Evolutionary conservation across 2,888 invertebrate genomes (phyloP).

Genomic region (Tupiocoris notatus): DNA sequence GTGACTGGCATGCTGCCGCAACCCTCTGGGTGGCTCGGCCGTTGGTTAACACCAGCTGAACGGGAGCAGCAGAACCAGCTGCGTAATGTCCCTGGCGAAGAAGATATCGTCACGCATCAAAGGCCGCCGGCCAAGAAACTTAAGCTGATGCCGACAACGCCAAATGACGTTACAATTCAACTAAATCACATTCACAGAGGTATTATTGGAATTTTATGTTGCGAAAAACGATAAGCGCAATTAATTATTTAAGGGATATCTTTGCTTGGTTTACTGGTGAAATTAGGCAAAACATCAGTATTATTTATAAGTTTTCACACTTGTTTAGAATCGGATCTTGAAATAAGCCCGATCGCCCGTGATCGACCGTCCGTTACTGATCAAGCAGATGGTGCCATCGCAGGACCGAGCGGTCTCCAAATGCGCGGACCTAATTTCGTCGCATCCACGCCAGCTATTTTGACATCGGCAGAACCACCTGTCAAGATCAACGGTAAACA

Average conservation of each 20-base stretch:
- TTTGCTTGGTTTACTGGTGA: background rate
- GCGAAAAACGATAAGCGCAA: too few species aligned
- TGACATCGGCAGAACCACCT: conserved; percentile 12
- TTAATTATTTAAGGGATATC: too few species aligned
- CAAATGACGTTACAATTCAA: conserved; percentile 18
- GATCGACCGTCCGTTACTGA: conserved; percentile 7
- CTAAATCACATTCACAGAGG: conserved; percentile 42
- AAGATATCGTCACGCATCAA: conserved; percentile 38
- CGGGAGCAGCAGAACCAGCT: conserved; percentile 13
- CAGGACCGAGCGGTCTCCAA: conserved; percentile 52
- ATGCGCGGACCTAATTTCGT: conserved; percentile 51
- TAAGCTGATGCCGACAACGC: background rate
- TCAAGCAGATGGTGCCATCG: conserved; percentile 42
- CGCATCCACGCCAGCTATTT: conserved; percentile 54
- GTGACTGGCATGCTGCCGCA: conserved; percentile 65
- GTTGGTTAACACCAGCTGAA: conserved; percentile 48
- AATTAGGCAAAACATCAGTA: background rate
- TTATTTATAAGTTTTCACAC: background rate
- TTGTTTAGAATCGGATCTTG: conserved; percentile 14
- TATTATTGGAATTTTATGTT: background rate
- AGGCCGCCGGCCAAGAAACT: conserved; percentile 42
- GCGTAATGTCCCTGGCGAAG: conserved; percentile 30
- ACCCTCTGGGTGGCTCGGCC: conserved; percentile 52
- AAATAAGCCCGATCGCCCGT: conserved; percentile 45
- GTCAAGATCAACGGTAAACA: conserved; percentile 46